Percentiles rank a stretch among this genome's conserved stretches.
Evolutionary conservation across 2,113 vertebrate species (phyloP).

Genomic region (Neofelis nebulosa): DNA sequence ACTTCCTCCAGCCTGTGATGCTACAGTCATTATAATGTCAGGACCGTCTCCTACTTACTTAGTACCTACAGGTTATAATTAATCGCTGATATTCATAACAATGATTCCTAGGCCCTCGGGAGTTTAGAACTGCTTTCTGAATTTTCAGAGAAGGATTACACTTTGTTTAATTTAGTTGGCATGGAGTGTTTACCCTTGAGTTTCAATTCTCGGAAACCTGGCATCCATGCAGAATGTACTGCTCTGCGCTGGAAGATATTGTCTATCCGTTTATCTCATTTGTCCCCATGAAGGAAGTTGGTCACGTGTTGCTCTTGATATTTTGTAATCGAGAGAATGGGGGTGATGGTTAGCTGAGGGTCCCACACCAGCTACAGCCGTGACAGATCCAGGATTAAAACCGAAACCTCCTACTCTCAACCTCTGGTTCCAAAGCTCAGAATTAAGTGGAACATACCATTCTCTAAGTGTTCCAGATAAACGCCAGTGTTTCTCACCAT

Average conservation of each 20-base stretch:
- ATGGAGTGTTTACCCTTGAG: background rate
- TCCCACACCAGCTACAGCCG: background rate
- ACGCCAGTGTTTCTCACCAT: too few species aligned
- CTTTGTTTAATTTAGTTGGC: conserved; percentile 22
- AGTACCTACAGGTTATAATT: background rate
- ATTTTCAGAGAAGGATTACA: background rate
- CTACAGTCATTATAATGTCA: background rate
- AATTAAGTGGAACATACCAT: background rate
- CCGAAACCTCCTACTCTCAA: background rate
- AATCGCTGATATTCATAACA: background rate
- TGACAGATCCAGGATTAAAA: background rate
- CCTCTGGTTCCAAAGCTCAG: background rate
- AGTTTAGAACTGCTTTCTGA: background rate
- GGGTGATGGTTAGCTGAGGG: rapidly evolving
- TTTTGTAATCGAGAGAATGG: background rate
- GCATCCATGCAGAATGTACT: background rate
- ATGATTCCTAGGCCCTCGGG: background rate
- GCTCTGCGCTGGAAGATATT: background rate
- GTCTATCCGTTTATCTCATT: background rate
- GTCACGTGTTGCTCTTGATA: background rate
- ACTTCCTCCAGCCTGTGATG: background rate
- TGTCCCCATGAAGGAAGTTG: background rate
- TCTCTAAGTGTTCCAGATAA: background rate
- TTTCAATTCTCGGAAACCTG: conserved; percentile 2
- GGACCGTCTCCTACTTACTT: background rate